Base-by-base conservation (phyloP, 2,113 vertebrate genomes). In the Campylomormyrus numenius region DNA sequence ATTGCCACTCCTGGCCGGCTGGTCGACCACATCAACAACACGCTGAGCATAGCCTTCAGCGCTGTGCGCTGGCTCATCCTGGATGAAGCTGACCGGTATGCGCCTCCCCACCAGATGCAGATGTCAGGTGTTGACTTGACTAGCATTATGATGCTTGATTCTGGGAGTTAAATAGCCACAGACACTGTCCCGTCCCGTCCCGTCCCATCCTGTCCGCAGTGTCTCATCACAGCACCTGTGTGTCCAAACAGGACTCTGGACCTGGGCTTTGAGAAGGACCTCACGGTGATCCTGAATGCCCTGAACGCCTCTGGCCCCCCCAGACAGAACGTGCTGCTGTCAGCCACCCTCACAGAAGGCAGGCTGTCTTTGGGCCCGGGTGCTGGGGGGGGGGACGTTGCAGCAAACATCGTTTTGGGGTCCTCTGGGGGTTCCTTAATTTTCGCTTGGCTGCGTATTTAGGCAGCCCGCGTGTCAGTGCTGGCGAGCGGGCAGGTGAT, bases 21-120 rank as follows among this genome's bases (percentile, higher is more conserved):
- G 92, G 97, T 98, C 74, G 98, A 99, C 94, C 98, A 99, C 91
- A 98, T 99, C 94, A 96, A 94, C 62, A 95, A 98, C 94, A 99
- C 98, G 0, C 95, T 98, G 89, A 98, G 96, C 83, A 94, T 99
- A 70, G 96, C 96, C 85, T 98, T 99, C 93, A 94, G 92, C 62
- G 94, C 91, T 3, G 93, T 98, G 0, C 96, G 92, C 90, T 99
- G 98, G 98, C 95, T 99, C 87, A 89, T 99, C 42, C 92, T 99
- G 93, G 98, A 99, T 90, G 98, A 99, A 94, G 98, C 98, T 0
- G 98, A 99, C 96, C 96, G 98, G 98, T 99, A 91, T 94, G 88
- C 35, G 3, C 27, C 15, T 42, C 39, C 3, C 39, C 39, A 4
- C 39, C 39, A 27, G n/a, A 45, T 24, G 35, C 39, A 13, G 83